These are phyloP conservation scores for Percina caprodes DNA, from an alignment of 2,113 vertebrate species.

Conservation along the genomic window DNA sequence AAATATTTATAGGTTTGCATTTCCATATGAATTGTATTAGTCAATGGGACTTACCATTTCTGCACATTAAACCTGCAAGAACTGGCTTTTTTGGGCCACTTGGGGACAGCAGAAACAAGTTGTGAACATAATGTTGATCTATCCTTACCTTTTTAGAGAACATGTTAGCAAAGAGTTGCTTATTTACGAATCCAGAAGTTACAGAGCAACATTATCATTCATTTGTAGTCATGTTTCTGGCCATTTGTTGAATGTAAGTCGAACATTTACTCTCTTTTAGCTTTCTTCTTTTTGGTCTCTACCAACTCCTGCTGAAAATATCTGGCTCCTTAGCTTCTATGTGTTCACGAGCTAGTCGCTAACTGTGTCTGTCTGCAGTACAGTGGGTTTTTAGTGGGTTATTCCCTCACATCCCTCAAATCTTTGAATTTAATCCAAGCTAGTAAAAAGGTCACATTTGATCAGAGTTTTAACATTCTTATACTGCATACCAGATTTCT, in stretches of 20 bases:
- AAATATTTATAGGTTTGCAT: not conserved
- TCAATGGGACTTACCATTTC: not conserved
- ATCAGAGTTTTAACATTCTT: slow-evolving; percentile 10
- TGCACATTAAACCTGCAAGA: not conserved
- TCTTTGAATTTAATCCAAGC: slow-evolving; percentile 28
- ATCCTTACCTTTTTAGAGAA: not conserved
- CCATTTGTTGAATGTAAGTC: not conserved
- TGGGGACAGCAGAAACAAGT: not conserved
- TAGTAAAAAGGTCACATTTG: slow-evolving; percentile 18
- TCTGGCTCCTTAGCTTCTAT: not conserved
- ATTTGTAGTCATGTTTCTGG: not conserved
- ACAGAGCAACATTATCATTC: not conserved
- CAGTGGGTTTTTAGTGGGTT: not conserved
- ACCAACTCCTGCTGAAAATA: not conserved
- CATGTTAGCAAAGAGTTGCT: not conserved
- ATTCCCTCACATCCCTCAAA: not conserved
- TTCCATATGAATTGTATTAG: not conserved
- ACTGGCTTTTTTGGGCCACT: not conserved
- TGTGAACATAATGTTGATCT: not conserved
- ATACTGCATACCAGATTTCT: not conserved
- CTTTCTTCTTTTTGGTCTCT: not conserved
- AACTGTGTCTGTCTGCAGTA: not conserved
- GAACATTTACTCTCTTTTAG: not conserved
- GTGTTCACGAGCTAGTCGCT: not conserved
- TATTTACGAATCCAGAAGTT: not conserved